Base-by-base conservation (phyloP, 2,113 vertebrate species). In the Elachura formosa region DNA sequence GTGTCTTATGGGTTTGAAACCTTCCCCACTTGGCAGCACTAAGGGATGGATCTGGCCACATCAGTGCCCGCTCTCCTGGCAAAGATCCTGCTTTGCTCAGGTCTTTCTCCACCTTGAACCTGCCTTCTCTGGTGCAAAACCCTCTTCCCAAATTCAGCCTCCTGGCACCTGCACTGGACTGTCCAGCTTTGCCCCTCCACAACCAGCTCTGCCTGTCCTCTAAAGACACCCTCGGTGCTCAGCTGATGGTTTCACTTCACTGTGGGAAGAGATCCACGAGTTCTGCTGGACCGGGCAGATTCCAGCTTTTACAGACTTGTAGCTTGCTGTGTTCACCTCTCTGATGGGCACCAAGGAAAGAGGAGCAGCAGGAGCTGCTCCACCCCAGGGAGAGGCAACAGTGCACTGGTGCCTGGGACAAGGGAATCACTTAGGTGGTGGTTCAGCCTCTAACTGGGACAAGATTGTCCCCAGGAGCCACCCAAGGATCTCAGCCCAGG, bases 381-480 rank as follows among this genome's bases (percentile, higher is more conserved):
- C 8, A 3, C 31, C 24, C 45, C 14, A 38, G 24, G 24, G 0
- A 73, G 40, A 67, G 1, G 24, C n/a, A 52, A 7, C 33, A 58
- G 4, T 1, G 5, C n/a, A 34, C 25, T 58, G 33, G 9, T 5
- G 73, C 21, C 29, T 76, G 12, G 11, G 22, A n/a, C 23, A 36
- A 38, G 15, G 23, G 34, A 33, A 58, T 5, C 2, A 15, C 0
- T 6, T 0, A 2, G 1, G 0, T 1, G 25, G 10, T 10, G 45
- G 5, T 20, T 63, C 43, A 28, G 80, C 40, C 49, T 61, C 45
- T 11, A 3, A 8, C 0, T 12, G 19, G 54, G 15, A 33, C 9
- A 29, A 21, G 33, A 41, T 3, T 14, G 19, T 21, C 40, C 36
- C 59, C 48, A 46, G 28, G 76, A 26, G n/a, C 1, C 62, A 16